These are phyloP conservation scores for Clarias macrocephalus DNA, from an alignment of 2,113 vertebrate genomes.

Conservation along the genomic window DNA sequence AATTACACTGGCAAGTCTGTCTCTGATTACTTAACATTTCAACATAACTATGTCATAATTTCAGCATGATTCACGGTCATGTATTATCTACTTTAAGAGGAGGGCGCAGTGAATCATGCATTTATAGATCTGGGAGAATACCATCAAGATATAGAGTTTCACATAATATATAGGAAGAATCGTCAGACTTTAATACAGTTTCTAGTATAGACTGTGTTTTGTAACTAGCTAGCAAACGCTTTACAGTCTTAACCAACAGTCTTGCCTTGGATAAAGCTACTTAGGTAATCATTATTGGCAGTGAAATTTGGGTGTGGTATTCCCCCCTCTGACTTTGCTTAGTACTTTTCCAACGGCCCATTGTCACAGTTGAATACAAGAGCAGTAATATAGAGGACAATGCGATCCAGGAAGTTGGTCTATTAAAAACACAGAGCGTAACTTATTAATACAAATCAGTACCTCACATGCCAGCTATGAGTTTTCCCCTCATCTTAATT, in stretches of 20 bases:
- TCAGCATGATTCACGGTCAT: conserved; percentile 1
- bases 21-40: not conserved
- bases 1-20: not conserved
- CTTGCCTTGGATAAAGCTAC: not conserved
- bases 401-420: not conserved
- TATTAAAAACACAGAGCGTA: conserved; percentile 10
- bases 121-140: not conserved
- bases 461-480: not conserved
- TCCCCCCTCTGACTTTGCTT: conserved; percentile 22
- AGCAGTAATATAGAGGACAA: not conserved
- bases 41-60: not conserved
- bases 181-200: not conserved
- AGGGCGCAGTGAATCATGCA: not conserved
- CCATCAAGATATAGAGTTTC: not conserved
- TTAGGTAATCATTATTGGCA: conserved; percentile 39
- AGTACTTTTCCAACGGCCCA: conserved; percentile 4
- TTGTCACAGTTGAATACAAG: not conserved
- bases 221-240: not conserved
- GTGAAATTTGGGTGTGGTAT: conserved; percentile 30
- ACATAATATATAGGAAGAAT: not conserved
- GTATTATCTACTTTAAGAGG: not conserved
- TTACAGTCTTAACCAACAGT: not conserved
- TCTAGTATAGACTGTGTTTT: not conserved
- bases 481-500: not conserved
- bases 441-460: conserved; percentile 35